A percentile compares a stretch with the other conserved stretches of the same genome.
Conservation (phyloP, 2,888 invertebrate species). For the Arrhopalites spinosus region DNA sequence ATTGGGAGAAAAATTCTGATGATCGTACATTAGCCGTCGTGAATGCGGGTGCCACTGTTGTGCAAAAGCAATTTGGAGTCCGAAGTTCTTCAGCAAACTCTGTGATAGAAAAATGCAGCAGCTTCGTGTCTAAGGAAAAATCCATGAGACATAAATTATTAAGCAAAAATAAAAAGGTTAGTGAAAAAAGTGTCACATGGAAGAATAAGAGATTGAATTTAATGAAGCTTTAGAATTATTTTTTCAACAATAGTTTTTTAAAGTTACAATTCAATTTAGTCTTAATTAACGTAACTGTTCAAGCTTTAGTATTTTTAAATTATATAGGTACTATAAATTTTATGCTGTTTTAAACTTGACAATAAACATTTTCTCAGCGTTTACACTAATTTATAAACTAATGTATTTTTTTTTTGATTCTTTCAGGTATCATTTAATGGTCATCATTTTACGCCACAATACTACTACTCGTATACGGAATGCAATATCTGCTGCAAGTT, state of each 20-base stretch:
- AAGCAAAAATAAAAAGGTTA: conserved; percentile 70
- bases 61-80: conserved; percentile 76
- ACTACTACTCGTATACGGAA: conserved; percentile 85
- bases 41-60: conserved; percentile 78
- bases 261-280: conserved; percentile 35
- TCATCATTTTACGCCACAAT: conserved; percentile 86
- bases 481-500: conserved; percentile 92
- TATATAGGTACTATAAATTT: too few species aligned
- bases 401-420: not conserved
- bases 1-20: conserved; percentile 69
- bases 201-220: too few species aligned
- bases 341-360: too few species aligned
- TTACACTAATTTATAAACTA: not conserved
- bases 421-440: conserved; percentile 77
- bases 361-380: too few species aligned
- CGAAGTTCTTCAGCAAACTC: conserved; percentile 66
- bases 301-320: not conserved
- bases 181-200: too few species aligned
- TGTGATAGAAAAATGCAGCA: conserved; percentile 75
- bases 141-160: conserved; percentile 71
- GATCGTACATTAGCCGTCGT: conserved; percentile 71
- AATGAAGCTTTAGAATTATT: too few species aligned
- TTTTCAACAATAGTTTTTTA: too few species aligned
- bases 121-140: conserved; percentile 84
- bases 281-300: not conserved